These are phyloP conservation scores for Pseudomyrmex concolor DNA, from an alignment of 1,140 invertebrate species.

Conservation along the genomic window DNA sequence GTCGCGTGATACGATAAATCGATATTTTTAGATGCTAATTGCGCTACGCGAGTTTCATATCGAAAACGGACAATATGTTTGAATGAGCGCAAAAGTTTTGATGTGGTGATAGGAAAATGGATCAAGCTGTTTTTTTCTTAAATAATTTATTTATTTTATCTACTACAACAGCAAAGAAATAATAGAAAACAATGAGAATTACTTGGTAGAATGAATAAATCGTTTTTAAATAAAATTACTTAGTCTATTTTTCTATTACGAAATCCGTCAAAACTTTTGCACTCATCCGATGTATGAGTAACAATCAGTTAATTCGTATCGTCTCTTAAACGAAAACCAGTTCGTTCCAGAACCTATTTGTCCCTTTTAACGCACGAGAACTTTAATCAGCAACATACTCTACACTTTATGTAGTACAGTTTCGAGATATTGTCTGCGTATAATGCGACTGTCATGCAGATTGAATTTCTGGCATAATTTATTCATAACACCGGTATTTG, in stretches of 20 bases:
- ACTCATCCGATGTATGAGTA: not conserved
- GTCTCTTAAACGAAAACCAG: constrained; percentile 24
- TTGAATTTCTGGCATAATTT: constrained; percentile 6
- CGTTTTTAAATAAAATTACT: too few relatives aligned
- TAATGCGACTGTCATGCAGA: not conserved
- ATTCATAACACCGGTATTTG: not conserved
- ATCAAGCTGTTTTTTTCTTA: too few relatives aligned
- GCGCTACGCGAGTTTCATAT: not conserved
- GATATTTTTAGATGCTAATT: constrained; percentile 4
- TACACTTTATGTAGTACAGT: constrained; percentile 2
- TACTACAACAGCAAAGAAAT: too few relatives aligned
- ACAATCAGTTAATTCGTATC: constrained; percentile 34
- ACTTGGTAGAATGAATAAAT: too few relatives aligned
- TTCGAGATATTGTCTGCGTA: constrained; percentile 10
- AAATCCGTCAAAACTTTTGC: too few relatives aligned
- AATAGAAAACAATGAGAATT: too few relatives aligned
- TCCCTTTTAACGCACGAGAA: constrained; percentile 27
- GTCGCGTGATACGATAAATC: not conserved
- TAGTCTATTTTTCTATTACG: too few relatives aligned
- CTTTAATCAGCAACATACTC: constrained; percentile 27
- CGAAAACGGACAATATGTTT: too few relatives aligned
- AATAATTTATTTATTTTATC: too few relatives aligned
- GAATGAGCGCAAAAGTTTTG: too few relatives aligned
- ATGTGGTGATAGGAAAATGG: too few relatives aligned
- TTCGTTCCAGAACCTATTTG: constrained; percentile 47